phyloP scores from a whole-genome alignment of 2,888 invertebrate species.

The Pilophorus perplexus region DNA sequence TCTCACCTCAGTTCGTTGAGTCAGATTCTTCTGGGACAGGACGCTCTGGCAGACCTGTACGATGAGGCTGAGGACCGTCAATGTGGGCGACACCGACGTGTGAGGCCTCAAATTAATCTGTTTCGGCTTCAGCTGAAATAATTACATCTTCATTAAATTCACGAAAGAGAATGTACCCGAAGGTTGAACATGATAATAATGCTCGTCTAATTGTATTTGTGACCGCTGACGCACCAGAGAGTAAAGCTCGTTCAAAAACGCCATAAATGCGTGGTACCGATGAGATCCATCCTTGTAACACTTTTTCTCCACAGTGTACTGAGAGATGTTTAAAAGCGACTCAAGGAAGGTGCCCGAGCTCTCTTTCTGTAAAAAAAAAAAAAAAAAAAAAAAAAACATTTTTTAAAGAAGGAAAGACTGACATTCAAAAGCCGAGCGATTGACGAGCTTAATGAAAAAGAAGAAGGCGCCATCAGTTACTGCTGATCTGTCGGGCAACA shows the following conservation, averaged over 20 bases:
- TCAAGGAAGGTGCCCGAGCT: slow-evolving; percentile 84
- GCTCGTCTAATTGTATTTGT: too few species aligned
- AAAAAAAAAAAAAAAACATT: too few species aligned
- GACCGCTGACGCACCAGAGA: slow-evolving; percentile 66
- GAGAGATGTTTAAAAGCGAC: slow-evolving; percentile 82
- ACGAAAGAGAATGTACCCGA: too few species aligned
- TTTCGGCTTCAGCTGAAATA: slow-evolving; percentile 54
- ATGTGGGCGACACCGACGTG: slow-evolving; percentile 62
- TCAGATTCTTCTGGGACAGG: slow-evolving; percentile 72
- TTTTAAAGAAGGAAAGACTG: too few species aligned
- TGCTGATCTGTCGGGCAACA: too few species aligned
- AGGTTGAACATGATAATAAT: too few species aligned
- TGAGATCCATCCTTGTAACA: slow-evolving; percentile 52
- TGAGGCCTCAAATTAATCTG: slow-evolving; percentile 60
- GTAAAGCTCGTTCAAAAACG: slow-evolving; percentile 87
- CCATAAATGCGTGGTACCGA: slow-evolving; percentile 78
- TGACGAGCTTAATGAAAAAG: too few species aligned
- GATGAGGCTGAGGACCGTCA: slow-evolving; percentile 76
- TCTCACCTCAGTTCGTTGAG: slow-evolving; percentile 73
- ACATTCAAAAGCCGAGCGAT: too few species aligned
- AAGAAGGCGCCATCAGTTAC: too few species aligned
- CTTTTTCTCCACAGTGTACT: slow-evolving; percentile 52
- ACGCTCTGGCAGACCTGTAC: slow-evolving; percentile 88
- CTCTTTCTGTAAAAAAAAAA: slow-evolving; percentile 62
- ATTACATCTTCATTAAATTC: too few species aligned